Evolutionary conservation across 2,113 vertebrate species (phyloP), one percentile per base, ranked within the genome.

Genomic region (Rhizomys pruinosus): DNA sequence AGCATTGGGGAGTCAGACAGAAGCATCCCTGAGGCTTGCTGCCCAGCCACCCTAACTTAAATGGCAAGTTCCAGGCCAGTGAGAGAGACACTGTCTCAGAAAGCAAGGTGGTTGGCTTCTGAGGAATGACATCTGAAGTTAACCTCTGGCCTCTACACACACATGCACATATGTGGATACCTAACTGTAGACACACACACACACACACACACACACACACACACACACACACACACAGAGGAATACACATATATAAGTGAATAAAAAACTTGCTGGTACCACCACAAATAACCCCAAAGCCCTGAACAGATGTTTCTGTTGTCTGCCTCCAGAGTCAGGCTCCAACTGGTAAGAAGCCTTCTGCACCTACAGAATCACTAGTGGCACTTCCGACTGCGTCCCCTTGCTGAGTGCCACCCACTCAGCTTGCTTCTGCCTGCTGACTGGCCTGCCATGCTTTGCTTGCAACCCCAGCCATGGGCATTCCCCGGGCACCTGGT

Each of bases 401-500:
- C 19, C 68, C n/a, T n/a, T 23, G 23, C 15, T 7, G 5, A 15
- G 42, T 44, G n/a, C n/a, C 44, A 23, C 37, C 20, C 27, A 74
- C 23, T 13, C 8, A 63, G 29, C 52, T 34, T 11, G 68, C 42
- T 42, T 42, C 2, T 11, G 22, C 52, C 25, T n/a, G 32, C 32
- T n/a, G 10, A 4, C 87, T 7, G 5, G 9, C 73, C 55, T 2
- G n/a, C 10, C 86, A 32, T 39, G 37, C 64, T 47, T 79, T 27
- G 9, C 0, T 52, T 52, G 47, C 47, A 52, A 0, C 32, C 47
- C 27, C 19, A 1, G 5, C 32, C 7, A 4, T 37, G 3, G 29
- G 10, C 59, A 13, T 11, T 16, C 9, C n/a, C 10, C 0, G 3
- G 3, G 11, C 23, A n/a, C 27, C 34, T 5, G 2, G 1, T 23